These are phyloP conservation scores for Chloroceryle aenea DNA, from an alignment of 2,113 vertebrate genomes.

Conservation along the genomic window DNA sequence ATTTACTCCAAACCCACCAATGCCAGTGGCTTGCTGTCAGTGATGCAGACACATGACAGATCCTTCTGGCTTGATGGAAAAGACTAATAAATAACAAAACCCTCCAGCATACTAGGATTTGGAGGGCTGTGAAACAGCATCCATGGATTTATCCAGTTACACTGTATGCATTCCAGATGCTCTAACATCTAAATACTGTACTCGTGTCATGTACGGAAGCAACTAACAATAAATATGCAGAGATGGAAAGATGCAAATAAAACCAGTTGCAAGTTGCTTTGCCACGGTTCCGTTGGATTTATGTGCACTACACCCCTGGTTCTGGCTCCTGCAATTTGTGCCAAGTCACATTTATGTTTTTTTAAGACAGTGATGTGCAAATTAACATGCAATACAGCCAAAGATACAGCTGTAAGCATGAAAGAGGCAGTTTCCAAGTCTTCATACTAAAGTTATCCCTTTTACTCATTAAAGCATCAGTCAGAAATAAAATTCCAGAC, in stretches of 20 bases:
- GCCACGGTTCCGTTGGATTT: background rate
- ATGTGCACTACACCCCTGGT: background rate
- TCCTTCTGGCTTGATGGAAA: background rate
- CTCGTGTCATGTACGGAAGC: background rate
- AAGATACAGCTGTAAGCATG: background rate
- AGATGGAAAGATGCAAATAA: constrained; percentile 32
- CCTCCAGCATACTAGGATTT: background rate
- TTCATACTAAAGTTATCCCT: background rate
- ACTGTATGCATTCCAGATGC: background rate
- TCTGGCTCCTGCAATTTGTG: background rate
- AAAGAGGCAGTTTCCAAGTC: background rate
- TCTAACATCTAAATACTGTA: background rate
- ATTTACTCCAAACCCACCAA: background rate
- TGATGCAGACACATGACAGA: fast-evolving
- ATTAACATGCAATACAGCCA: background rate
- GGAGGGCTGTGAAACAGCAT: background rate
- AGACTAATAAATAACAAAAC: background rate
- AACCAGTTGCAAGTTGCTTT: background rate
- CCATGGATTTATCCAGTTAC: background rate
- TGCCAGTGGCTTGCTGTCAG: background rate
- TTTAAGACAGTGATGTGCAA: background rate
- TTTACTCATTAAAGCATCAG: background rate
- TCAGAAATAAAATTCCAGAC: background rate
- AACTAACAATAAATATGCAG: background rate
- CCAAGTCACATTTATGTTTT: background rate